Conservation (phyloP, 2,113 vertebrate species). For the Dipodomys ordii region DNA sequence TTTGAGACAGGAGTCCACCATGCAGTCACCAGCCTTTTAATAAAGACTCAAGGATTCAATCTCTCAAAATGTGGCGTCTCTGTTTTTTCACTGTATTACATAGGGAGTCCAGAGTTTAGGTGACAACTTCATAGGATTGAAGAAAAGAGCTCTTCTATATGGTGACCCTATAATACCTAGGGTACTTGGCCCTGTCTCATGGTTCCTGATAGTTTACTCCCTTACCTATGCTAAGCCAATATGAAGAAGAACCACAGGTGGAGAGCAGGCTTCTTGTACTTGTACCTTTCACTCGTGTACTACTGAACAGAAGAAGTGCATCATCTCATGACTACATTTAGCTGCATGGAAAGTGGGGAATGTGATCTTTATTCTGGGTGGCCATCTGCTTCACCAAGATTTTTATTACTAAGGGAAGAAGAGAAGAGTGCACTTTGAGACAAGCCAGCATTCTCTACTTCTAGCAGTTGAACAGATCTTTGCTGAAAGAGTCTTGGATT, state of each 20-base stretch:
- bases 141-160: neutral
- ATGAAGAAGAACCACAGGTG: neutral
- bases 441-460: neutral
- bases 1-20: too few relatives aligned
- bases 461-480: neutral
- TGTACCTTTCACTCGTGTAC: neutral
- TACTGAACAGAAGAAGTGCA: neutral
- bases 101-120: neutral
- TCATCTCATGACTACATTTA: neutral
- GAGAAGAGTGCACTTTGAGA: accelerated
- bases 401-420: neutral
- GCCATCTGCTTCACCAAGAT: neutral
- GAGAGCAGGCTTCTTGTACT: neutral
- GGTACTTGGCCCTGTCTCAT: neutral
- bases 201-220: neutral
- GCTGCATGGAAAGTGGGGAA: neutral
- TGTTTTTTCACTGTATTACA: too few relatives aligned
- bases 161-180: neutral
- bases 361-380: neutral
- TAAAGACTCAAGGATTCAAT: too few relatives aligned
- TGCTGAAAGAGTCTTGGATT: neutral
- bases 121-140: neutral
- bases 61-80: too few relatives aligned
- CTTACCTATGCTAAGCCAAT: neutral
- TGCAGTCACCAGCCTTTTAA: too few relatives aligned